Conservation (phyloP, 2,113 vertebrate genomes). For the Eulacestoma nigropectus region DNA sequence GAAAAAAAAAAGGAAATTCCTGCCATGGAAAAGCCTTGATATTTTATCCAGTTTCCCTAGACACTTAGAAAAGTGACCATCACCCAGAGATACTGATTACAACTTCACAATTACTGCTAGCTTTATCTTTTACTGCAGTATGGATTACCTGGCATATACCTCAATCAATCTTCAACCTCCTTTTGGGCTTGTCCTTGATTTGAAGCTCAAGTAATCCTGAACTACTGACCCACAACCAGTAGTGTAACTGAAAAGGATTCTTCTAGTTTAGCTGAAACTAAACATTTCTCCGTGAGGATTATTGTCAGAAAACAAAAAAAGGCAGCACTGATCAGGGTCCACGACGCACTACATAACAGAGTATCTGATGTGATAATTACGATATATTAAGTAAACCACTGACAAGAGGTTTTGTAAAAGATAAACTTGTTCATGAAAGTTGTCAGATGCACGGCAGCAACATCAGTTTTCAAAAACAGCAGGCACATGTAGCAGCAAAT, state of each 20-base stretch:
- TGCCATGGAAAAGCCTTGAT: neutral
- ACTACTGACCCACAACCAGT: neutral
- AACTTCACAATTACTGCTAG: neutral
- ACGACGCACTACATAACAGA: neutral
- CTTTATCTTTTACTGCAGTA: neutral
- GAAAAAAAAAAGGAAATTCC: neutral
- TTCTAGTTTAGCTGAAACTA: neutral
- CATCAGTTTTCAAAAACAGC: neutral
- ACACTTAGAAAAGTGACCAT: neutral
- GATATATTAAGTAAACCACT: neutral
- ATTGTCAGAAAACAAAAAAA: neutral
- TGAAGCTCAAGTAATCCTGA: neutral
- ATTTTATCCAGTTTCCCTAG: neutral
- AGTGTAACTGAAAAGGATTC: neutral
- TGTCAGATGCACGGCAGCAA: neutral
- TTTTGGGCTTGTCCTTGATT: neutral
- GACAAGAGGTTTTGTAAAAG: neutral
- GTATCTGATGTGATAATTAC: neutral
- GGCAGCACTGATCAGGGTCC: neutral
- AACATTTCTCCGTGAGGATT: neutral
- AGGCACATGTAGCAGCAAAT: neutral
- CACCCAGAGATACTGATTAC: neutral
- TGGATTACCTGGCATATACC: neutral
- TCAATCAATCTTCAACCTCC: neutral
- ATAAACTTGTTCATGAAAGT: rapidly evolving